Evolutionary conservation across 1,140 invertebrate species (phyloP).

Genomic region (Drosophila sturtevanti): DNA sequence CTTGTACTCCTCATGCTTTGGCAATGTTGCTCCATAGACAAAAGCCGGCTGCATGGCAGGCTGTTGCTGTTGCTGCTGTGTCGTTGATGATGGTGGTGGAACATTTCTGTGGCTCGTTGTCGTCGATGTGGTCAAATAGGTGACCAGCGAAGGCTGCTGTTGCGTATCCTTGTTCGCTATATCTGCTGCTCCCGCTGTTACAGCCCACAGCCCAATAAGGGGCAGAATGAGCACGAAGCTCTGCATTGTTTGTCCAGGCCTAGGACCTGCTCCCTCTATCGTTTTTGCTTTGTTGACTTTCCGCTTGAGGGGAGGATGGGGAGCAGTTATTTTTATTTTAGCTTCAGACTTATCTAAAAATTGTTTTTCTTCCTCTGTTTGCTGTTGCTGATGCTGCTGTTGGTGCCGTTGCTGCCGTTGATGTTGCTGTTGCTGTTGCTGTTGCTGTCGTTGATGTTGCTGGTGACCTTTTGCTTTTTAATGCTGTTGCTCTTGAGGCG

Average conservation of each 20-base stretch:
- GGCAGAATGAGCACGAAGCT: constrained; percentile 42
- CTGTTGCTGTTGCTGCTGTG: neutral
- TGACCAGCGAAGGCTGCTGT: constrained; percentile 42
- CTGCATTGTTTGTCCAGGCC: constrained; percentile 46
- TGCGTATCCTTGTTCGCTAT: constrained; percentile 44
- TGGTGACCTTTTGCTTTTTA: constrained; percentile 47
- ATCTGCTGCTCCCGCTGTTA: constrained; percentile 23
- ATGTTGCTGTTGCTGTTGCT: constrained; percentile 28
- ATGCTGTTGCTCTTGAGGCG: constrained; percentile 29
- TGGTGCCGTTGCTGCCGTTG: constrained; percentile 32
- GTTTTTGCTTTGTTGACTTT: constrained; percentile 14
- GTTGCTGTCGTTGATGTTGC: neutral
- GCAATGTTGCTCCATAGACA: constrained; percentile 65
- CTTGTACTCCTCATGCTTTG: constrained; percentile 35
- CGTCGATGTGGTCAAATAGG: constrained; percentile 71
- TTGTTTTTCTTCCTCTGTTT: constrained; percentile 45
- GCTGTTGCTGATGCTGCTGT: constrained; percentile 33
- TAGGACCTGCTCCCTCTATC: constrained; percentile 11
- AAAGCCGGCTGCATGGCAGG: constrained; percentile 57
- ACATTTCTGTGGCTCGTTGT: constrained; percentile 54
- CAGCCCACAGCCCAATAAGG: constrained; percentile 43
- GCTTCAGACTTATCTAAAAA: constrained; percentile 59
- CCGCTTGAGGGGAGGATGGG: neutral
- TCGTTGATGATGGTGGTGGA: neutral
- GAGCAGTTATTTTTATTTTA: constrained; percentile 52